Conservation (phyloP, 2,888 invertebrate genomes). For the Tiliacea aurago region DNA sequence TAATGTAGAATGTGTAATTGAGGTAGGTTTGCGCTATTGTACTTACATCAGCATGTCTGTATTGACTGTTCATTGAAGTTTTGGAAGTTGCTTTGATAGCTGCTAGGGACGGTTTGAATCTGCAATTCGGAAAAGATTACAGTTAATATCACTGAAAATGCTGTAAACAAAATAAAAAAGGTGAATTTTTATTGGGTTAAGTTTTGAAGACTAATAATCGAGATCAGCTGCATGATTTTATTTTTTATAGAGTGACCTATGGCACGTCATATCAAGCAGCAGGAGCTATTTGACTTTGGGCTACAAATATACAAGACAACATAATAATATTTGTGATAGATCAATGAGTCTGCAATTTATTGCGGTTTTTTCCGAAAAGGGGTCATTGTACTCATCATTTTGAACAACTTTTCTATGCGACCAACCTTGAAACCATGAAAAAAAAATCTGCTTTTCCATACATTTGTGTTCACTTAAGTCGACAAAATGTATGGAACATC, state of each 20-base stretch:
- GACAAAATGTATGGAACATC: no score
- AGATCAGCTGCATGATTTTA: no score
- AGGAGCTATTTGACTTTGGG: neutral
- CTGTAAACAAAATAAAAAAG: neutral
- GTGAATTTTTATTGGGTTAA: neutral
- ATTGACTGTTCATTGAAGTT: slow-evolving; percentile 93
- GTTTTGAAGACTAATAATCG: neutral
- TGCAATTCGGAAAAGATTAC: slow-evolving; percentile 70
- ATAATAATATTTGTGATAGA: neutral
- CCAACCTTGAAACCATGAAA: no score
- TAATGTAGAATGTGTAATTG: neutral
- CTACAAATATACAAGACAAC: neutral
- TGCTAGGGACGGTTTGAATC: slow-evolving; percentile 95
- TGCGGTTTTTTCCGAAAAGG: no score
- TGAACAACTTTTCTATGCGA: no score
- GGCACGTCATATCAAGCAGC: neutral
- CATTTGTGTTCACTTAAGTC: no score
- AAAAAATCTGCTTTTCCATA: no score
- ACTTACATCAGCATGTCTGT: slow-evolving; percentile 91
- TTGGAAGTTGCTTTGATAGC: slow-evolving; percentile 95
- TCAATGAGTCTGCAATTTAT: neutral
- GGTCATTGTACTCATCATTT: no score
- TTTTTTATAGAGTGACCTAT: neutral
- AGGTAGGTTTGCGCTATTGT: slow-evolving; percentile 56
- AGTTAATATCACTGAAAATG: neutral